phyloP scores from a whole-genome alignment of 2,113 vertebrate genomes.

The Clarias gariepinus region DNA sequence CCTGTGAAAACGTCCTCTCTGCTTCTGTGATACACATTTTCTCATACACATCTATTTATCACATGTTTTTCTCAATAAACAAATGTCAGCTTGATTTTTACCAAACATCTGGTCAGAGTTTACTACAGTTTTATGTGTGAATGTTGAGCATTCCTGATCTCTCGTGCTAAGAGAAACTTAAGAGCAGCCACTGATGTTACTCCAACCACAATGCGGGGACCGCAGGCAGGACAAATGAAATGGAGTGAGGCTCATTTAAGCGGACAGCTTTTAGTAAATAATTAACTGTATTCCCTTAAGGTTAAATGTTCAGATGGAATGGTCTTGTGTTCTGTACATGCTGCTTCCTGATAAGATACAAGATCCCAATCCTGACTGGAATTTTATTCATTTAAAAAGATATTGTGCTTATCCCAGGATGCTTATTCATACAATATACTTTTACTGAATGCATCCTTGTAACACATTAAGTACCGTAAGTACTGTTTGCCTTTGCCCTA shows the following conservation, averaged over 20 bases:
- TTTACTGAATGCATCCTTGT: neutral
- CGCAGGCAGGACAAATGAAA: neutral
- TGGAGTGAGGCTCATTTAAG: neutral
- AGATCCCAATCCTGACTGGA: neutral
- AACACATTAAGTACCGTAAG: neutral
- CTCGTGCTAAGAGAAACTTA: neutral
- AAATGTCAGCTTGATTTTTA: neutral
- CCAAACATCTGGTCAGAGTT: constrained; percentile 11
- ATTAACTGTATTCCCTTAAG: neutral
- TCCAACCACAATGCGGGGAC: neutral
- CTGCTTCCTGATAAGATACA: neutral
- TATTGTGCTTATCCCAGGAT: neutral
- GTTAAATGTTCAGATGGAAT: neutral
- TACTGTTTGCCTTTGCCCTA: neutral
- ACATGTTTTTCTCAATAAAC: neutral
- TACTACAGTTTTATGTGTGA: constrained; percentile 7
- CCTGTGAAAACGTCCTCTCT: neutral
- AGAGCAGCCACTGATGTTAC: neutral
- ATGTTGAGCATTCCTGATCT: constrained; percentile 14
- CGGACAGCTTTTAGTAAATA: neutral
- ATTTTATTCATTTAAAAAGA: no score
- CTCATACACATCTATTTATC: neutral
- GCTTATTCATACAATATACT: neutral
- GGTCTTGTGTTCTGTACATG: neutral
- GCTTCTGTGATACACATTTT: neutral